Conservation (phyloP, 2,797 vertebrate species). For the Tapera naevia region DNA sequence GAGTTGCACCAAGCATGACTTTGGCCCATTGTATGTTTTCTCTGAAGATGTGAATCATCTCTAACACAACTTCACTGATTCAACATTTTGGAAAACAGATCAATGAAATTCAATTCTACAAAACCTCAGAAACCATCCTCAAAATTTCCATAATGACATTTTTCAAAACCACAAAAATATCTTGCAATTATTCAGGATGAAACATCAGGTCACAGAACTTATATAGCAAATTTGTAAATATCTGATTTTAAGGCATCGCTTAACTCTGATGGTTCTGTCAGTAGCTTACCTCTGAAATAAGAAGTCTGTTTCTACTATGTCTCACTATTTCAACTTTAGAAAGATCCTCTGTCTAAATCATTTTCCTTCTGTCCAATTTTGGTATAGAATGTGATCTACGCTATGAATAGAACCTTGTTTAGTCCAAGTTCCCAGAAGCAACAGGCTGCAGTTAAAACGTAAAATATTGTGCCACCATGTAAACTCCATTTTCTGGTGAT, state of each 20-base stretch:
- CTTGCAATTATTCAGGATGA: not conserved
- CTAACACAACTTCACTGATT: not conserved
- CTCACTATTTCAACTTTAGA: not conserved
- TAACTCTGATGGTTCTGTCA: not conserved
- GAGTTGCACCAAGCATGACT: slow-evolving; percentile 4
- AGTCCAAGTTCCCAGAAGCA: not conserved
- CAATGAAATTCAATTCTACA: not conserved
- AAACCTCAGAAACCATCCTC: not conserved
- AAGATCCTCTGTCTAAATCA: not conserved
- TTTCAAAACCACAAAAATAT: not conserved
- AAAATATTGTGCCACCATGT: not conserved
- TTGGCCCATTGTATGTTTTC: slow-evolving; percentile 10
- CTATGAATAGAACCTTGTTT: not conserved
- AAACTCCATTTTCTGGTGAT: not conserved
- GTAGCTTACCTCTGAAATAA: not conserved
- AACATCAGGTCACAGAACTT: not conserved
- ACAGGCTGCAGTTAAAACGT: not conserved
- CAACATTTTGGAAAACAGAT: not conserved
- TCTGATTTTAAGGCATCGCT: not conserved
- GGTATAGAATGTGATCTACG: not conserved
- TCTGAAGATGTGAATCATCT: slow-evolving; percentile 36
- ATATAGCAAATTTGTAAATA: not conserved
- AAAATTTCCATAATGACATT: not conserved
- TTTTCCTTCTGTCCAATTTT: not conserved
- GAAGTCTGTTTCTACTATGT: not conserved